Conservation (phyloP, 2,888 invertebrate species). For the Holacanthella duospinosa region DNA sequence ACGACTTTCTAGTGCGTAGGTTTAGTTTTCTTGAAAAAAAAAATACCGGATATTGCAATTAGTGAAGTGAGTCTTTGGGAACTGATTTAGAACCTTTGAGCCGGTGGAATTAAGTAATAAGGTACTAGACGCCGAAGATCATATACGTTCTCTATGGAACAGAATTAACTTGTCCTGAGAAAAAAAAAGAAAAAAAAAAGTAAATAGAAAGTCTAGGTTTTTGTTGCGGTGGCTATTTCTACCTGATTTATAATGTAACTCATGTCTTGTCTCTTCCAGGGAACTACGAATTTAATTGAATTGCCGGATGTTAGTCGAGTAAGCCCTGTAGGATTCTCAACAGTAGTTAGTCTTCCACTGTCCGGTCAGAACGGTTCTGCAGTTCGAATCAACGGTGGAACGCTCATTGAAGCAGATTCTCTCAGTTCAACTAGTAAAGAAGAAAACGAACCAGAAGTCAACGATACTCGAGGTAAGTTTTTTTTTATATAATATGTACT, state of each 20-base stretch:
- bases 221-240: background rate
- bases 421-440: conserved; percentile 37
- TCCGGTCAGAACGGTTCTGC: conserved; percentile 38
- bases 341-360: conserved; percentile 35
- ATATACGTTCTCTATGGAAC: too few relatives aligned
- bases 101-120: background rate
- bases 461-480: conserved; percentile 16
- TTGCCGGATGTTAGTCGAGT: conserved; percentile 38
- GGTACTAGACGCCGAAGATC: too few relatives aligned
- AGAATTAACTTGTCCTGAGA: too few relatives aligned
- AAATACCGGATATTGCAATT: too few relatives aligned
- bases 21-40: background rate
- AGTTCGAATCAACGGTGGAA: conserved; percentile 37
- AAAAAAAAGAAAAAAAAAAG: too few relatives aligned
- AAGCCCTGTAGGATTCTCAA: conserved; percentile 37
- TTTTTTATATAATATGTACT: background rate
- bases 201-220: background rate
- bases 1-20: background rate
- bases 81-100: background rate
- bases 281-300: conserved; percentile 35
- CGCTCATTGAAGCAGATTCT: conserved; percentile 36
- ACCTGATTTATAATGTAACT: background rate
- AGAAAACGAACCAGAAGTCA: conserved; percentile 29
- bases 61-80: too few relatives aligned
- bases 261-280: conserved; percentile 18